Percentiles rank a stretch among this genome's conserved stretches.
Conservation (phyloP, 2,113 vertebrate genomes). For the Alosa alosa region DNA sequence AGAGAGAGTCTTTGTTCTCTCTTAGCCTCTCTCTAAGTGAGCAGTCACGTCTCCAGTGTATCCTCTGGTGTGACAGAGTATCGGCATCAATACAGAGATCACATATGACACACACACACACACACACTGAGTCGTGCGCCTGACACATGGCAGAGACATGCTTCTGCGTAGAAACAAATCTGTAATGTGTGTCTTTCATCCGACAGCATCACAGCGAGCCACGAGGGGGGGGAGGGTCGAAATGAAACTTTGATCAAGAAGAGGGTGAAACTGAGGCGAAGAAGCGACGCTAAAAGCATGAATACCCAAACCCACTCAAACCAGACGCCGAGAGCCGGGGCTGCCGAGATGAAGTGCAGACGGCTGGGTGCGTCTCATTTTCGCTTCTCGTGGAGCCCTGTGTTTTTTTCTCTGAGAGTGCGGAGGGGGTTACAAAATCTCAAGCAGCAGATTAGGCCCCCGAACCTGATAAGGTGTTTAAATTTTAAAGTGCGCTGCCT, state of each 20-base stretch:
- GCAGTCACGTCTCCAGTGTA: not conserved
- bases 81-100: not conserved
- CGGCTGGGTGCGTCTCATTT: not conserved
- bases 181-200: not conserved
- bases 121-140: not conserved
- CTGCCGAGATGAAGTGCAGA: not conserved
- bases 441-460: not conserved
- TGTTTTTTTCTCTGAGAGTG: not conserved
- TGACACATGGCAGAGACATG: not conserved
- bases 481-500: not conserved
- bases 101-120: not conserved
- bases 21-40: not conserved
- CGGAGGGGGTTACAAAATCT: not conserved
- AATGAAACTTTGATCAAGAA: not conserved
- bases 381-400: not conserved
- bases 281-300: not conserved
- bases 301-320: not conserved
- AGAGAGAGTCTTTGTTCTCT: not conserved
- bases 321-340: not conserved
- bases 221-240: not conserved
- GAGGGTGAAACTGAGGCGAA: not conserved
- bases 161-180: not conserved
- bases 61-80: not conserved
- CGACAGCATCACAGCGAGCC: not conserved
- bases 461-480: slow-evolving; percentile 13